A percentile compares a stretch with the other conserved stretches of the same genome.
These are phyloP conservation scores for Anoplolepis gracilipes DNA, from an alignment of 1,140 invertebrate species.

Conservation along the genomic window DNA sequence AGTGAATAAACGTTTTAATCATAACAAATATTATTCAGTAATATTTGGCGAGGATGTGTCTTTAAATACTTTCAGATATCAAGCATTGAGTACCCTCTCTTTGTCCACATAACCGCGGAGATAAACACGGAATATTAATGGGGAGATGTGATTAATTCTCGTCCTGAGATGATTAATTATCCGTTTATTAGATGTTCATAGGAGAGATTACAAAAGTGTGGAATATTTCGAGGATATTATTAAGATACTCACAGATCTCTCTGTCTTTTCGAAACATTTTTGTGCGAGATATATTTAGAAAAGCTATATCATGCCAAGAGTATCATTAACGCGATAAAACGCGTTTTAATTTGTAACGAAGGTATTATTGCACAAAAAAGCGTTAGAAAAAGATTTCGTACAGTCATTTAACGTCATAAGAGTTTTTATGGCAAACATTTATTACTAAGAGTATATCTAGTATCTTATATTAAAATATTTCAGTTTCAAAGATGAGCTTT, in stretches of 20 bases:
- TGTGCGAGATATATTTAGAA: slow-evolving; percentile 14
- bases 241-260: not conserved
- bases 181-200: slow-evolving; percentile 27
- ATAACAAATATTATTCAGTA: not conserved
- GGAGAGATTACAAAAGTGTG: not conserved
- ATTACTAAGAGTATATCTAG: not conserved
- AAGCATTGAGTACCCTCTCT: not conserved
- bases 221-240: not conserved
- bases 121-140: slow-evolving; percentile 36
- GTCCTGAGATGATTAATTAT: slow-evolving; percentile 14
- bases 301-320: not conserved
- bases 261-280: not conserved
- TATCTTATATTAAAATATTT: not conserved
- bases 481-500: not conserved
- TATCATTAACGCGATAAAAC: not conserved
- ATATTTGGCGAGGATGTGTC: not conserved
- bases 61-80: not conserved
- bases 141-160: slow-evolving; percentile 19
- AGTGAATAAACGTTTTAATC: not conserved
- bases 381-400: not conserved
- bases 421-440: not conserved
- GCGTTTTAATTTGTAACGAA: not conserved
- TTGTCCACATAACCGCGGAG: not conserved
- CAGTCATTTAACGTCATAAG: not conserved
- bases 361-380: not conserved